These are phyloP conservation scores for Clostera curtula DNA, from an alignment of 2,888 invertebrate species.

Conservation along the genomic window DNA sequence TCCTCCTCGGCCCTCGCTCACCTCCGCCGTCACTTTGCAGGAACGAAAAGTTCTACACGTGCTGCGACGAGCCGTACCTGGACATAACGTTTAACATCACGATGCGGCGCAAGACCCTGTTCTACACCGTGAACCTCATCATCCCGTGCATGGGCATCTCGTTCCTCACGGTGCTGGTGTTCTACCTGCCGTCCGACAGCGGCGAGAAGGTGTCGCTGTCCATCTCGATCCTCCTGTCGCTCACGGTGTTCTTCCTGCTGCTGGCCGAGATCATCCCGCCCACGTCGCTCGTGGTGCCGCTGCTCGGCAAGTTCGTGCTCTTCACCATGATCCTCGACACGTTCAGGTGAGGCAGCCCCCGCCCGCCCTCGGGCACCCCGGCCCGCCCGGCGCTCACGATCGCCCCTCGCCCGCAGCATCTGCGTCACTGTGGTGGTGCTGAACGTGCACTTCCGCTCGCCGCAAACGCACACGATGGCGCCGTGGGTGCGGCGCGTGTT, in stretches of 20 bases:
- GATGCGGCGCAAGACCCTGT: conserved; percentile 94
- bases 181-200: conserved; percentile 97
- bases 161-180: conserved; percentile 96
- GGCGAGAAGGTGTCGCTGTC: conserved; percentile 98
- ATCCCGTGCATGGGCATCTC: conserved; percentile 98
- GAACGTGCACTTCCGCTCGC: conserved; percentile 98
- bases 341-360: conserved; percentile 80
- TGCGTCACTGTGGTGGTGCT: conserved; percentile 96
- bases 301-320: conserved; percentile 94
- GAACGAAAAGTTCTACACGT: conserved; percentile 95
- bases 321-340: conserved; percentile 98
- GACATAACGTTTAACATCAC: conserved; percentile 98
- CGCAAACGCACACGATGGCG: conserved; percentile 98
- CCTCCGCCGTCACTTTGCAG: conserved; percentile 64
- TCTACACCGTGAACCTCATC: conserved; percentile 97
- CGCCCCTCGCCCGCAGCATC: conserved; percentile 84
- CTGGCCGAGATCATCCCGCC: conserved; percentile 78
- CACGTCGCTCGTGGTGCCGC: conserved; percentile 93
- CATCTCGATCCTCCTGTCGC: conserved; percentile 94
- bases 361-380: background rate
- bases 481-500: conserved; percentile 97
- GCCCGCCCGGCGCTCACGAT: too few species aligned
- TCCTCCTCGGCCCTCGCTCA: too few species aligned
- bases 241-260: conserved; percentile 97
- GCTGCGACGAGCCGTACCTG: conserved; percentile 96